phyloP scores from a whole-genome alignment of 2,113 vertebrate species.

The Trogon melanurus region DNA sequence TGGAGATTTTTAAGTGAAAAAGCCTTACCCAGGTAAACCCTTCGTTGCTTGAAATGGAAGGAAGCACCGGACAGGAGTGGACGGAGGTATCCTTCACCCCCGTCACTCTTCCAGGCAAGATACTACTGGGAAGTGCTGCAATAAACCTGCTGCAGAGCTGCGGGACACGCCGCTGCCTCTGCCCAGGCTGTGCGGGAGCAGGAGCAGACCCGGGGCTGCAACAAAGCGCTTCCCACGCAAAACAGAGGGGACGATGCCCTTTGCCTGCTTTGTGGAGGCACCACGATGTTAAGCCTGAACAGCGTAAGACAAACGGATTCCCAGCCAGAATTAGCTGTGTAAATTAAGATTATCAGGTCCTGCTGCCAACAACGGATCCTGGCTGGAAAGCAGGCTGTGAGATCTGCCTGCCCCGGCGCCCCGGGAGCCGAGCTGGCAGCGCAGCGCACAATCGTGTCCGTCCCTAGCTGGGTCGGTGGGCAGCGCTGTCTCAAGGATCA shows the following conservation, averaged over 20 bases:
- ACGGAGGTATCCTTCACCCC: neutral
- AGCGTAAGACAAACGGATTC: neutral
- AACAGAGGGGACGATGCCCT: neutral
- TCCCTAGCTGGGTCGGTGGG: neutral
- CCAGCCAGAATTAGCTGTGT: neutral
- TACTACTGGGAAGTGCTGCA: neutral
- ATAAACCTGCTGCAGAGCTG: neutral
- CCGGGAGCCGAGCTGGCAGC: neutral
- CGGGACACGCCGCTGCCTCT: neutral
- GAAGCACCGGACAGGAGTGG: neutral
- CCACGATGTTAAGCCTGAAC: neutral
- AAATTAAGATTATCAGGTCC: neutral
- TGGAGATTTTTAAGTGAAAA: neutral
- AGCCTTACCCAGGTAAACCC: neutral
- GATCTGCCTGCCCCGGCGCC: neutral
- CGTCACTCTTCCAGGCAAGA: neutral
- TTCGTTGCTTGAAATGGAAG: neutral
- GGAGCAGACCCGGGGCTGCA: neutral
- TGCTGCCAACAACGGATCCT: neutral
- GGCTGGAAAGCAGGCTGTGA: neutral
- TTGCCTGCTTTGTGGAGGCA: neutral
- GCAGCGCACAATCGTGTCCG: neutral
- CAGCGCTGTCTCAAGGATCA: neutral
- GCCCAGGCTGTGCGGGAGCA: neutral
- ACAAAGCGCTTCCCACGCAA: neutral